phyloP scores from a whole-genome alignment of 2,797 vertebrate species.

The Pseudochirops cupreus region DNA sequence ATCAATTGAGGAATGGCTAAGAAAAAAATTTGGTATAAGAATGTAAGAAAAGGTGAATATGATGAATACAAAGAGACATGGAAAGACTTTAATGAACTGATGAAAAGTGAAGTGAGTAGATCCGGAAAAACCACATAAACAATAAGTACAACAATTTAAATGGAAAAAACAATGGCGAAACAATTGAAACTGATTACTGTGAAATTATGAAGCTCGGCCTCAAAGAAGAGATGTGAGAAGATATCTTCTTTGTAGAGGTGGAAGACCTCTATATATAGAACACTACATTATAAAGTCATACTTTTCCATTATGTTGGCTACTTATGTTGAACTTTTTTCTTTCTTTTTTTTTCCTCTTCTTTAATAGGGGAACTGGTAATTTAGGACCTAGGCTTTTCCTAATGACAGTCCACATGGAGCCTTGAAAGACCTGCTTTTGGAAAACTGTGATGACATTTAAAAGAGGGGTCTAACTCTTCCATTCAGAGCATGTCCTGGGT shows the following conservation, averaged over 20 bases:
- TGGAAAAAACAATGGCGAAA: not conserved
- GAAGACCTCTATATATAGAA: not conserved
- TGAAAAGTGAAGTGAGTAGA: not conserved
- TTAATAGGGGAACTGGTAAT: not conserved
- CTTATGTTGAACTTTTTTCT: not conserved
- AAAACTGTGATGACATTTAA: not conserved
- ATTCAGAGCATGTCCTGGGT: not conserved
- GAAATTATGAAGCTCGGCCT: not conserved
- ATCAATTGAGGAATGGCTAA: not conserved
- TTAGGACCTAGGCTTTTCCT: not conserved
- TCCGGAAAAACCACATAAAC: not conserved
- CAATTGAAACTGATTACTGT: not conserved
- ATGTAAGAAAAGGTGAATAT: not conserved
- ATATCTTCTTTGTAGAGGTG: not conserved
- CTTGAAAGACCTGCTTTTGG: not conserved
- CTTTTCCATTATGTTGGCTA: not conserved
- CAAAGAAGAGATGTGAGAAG: not conserved
- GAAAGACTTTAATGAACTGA: not conserved
- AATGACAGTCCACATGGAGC: not conserved
- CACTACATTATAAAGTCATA: slow-evolving; percentile 2
- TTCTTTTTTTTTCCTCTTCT: not conserved
- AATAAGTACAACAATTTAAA: not conserved
- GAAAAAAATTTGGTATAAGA: not conserved
- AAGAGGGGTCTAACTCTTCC: not conserved
- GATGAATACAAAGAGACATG: not conserved